Conservation (phyloP, 2,888 invertebrate genomes). For the Euphydryas editha region DNA sequence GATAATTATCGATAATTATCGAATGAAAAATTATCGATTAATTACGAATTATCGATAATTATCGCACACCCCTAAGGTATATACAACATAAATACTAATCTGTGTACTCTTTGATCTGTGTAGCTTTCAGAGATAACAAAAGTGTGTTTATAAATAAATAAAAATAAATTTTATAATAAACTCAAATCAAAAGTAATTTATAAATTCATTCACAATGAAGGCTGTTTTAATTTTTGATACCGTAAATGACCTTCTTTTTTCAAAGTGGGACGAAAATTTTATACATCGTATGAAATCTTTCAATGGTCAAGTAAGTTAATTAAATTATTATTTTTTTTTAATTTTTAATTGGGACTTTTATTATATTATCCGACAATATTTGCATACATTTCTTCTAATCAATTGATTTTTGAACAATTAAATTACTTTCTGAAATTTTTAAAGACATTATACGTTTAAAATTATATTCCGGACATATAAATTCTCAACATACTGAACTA, state of each 20-base stretch:
- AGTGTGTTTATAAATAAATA: background rate
- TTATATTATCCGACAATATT: background rate
- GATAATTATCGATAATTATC: no score
- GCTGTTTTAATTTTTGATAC: slow-evolving; percentile 88
- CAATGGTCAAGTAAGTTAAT: slow-evolving; percentile 56
- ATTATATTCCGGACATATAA: no score
- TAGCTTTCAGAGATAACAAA: no score
- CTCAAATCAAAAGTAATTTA: background rate
- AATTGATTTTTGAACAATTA: background rate
- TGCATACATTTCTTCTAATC: background rate
- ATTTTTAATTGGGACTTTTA: background rate
- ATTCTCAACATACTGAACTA: no score
- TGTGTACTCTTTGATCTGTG: background rate
- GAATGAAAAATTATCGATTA: no score
- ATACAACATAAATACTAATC: background rate
- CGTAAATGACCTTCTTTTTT: slow-evolving; percentile 88
- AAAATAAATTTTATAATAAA: background rate
- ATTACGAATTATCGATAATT: no score
- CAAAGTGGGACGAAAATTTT: slow-evolving; percentile 87
- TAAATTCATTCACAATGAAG: slow-evolving; percentile 76
- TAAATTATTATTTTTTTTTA: background rate
- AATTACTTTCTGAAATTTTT: background rate
- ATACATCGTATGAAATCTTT: slow-evolving; percentile 68
- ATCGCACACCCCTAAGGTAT: no score
- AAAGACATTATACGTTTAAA: no score